A percentile compares a stretch with the other conserved stretches of the same genome.
These are phyloP conservation scores for Rhinatrema bivittatum DNA, from an alignment of 2,797 vertebrate genomes.

Conservation along the genomic window DNA sequence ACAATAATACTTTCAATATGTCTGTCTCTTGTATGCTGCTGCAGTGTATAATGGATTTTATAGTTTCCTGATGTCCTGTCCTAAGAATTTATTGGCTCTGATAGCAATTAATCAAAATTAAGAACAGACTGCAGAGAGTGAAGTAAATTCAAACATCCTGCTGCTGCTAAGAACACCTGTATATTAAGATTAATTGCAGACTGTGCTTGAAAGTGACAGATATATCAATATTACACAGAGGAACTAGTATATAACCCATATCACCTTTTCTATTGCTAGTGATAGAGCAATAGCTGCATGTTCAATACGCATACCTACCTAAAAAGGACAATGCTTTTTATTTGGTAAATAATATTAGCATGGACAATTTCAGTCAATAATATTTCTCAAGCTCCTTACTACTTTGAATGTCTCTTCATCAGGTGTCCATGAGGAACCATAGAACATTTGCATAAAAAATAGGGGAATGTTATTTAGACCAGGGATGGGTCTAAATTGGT, in stretches of 20 bases:
- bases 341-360: no score
- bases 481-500: no score
- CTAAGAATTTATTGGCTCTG: slow-evolving; percentile 27
- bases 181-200: slow-evolving; percentile 24
- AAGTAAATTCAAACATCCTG: slow-evolving; percentile 26
- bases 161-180: slow-evolving; percentile 28
- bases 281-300: no score
- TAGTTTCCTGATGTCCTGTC: slow-evolving; percentile 18
- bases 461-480: no score
- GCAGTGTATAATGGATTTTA: slow-evolving; percentile 1
- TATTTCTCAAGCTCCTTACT: no score
- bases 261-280: background rate
- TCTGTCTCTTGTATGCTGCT: slow-evolving; percentile 4
- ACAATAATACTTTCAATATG: background rate
- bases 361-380: no score
- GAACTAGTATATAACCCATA: background rate
- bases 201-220: slow-evolving; percentile 7
- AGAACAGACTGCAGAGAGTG: slow-evolving; percentile 19
- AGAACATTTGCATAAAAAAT: no score
- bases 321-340: no score
- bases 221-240: slow-evolving; percentile 14
- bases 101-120: slow-evolving; percentile 40
- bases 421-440: no score
- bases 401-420: no score
- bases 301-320: no score